These are phyloP conservation scores for Penaeus chinensis DNA, from an alignment of 1,140 invertebrate genomes.

Conservation along the genomic window DNA sequence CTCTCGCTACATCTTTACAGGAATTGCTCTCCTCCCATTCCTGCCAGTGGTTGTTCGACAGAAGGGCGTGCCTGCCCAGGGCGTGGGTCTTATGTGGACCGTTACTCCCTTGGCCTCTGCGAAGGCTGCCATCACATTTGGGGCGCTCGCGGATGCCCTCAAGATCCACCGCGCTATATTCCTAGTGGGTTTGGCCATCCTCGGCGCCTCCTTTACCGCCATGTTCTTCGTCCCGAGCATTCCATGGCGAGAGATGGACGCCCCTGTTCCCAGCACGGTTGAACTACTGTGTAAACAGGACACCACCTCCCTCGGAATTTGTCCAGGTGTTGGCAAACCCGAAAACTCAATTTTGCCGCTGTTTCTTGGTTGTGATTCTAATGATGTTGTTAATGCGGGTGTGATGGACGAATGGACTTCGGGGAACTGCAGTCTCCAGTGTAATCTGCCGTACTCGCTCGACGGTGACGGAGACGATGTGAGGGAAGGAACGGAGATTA, in stretches of 20 bases:
- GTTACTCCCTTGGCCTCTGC: slow-evolving; percentile 40
- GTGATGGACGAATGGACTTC: too few relatives aligned
- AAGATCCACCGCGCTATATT: slow-evolving; percentile 50
- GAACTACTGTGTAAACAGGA: too few relatives aligned
- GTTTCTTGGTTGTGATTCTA: too few relatives aligned
- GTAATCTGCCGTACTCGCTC: too few relatives aligned
- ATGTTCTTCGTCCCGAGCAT: slow-evolving; percentile 46
- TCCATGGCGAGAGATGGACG: not conserved
- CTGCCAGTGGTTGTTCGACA: slow-evolving; percentile 45
- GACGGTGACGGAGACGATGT: too few relatives aligned
- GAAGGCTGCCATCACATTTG: slow-evolving; percentile 23
- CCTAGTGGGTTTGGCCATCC: slow-evolving; percentile 11
- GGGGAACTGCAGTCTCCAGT: too few relatives aligned
- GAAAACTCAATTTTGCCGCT: too few relatives aligned
- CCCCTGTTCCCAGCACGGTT: not conserved
- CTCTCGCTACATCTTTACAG: not conserved
- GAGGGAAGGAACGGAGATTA: too few relatives aligned
- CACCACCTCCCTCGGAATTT: too few relatives aligned
- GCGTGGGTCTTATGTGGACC: slow-evolving; percentile 51
- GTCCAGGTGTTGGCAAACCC: too few relatives aligned
- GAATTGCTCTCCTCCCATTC: slow-evolving; percentile 43
- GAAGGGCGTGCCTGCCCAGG: slow-evolving; percentile 52
- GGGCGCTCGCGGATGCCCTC: slow-evolving; percentile 49
- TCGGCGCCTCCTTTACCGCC: slow-evolving; percentile 28
- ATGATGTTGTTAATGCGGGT: too few relatives aligned